phyloP scores from a whole-genome alignment of 1,140 invertebrate species.

The Diabrotica undecimpunctata region DNA sequence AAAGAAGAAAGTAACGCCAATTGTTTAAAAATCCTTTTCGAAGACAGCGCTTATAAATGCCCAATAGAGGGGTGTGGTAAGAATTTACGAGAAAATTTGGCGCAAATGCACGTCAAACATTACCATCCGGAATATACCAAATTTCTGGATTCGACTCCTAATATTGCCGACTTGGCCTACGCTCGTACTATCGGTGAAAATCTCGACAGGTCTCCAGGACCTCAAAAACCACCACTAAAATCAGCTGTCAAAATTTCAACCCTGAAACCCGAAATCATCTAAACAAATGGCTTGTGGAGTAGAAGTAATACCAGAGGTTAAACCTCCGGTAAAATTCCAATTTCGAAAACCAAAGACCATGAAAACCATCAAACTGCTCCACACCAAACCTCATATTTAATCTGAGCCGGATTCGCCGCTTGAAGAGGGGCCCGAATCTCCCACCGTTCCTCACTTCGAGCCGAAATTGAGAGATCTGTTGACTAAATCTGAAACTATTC shows the following conservation, averaged over 20 bases:
- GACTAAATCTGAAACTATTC: slow-evolving; percentile 37
- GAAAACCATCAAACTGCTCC: slow-evolving; percentile 44
- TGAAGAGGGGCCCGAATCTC: slow-evolving; percentile 31
- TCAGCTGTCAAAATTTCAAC: slow-evolving; percentile 2
- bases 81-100: slow-evolving; percentile 83
- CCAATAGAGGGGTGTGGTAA: slow-evolving; percentile 80
- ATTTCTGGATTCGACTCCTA: slow-evolving; percentile 72
- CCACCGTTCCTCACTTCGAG: slow-evolving; percentile 40
- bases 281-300: slow-evolving; percentile 1
- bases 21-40: slow-evolving; percentile 37
- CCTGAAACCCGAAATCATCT: slow-evolving; percentile 19
- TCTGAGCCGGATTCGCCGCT: slow-evolving; percentile 27
- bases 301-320: slow-evolving; percentile 1
- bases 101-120: slow-evolving; percentile 89
- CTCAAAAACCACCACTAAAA: slow-evolving; percentile 10
- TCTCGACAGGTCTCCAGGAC: slow-evolving; percentile 34
- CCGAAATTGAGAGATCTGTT: slow-evolving; percentile 42
- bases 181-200: slow-evolving; percentile 67
- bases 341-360: slow-evolving; percentile 34
- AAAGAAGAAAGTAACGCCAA: slow-evolving; percentile 13
- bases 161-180: slow-evolving; percentile 79
- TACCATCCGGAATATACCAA: slow-evolving; percentile 79
- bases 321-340: slow-evolving; percentile 13
- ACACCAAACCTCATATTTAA: slow-evolving; percentile 32
- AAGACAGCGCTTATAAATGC: slow-evolving; percentile 72